These are phyloP conservation scores for Anagrus nilaparvatae DNA, from an alignment of 1,140 invertebrate genomes.

Conservation along the genomic window DNA sequence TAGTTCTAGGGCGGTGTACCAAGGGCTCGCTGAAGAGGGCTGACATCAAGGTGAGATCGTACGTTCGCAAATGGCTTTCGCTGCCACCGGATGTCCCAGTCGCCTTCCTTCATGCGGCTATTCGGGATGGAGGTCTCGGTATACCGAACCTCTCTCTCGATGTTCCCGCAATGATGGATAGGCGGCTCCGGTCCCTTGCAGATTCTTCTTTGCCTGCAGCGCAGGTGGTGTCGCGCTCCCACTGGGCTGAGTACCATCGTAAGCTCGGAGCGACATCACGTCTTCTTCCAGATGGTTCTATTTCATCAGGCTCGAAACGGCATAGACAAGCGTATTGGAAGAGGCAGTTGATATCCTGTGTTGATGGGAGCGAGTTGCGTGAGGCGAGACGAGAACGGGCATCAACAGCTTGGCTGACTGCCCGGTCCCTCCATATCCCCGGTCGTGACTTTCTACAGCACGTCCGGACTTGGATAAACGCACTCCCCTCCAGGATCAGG, in stretches of 20 bases:
- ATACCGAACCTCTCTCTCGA: no score
- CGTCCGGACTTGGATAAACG: conserved; percentile 1
- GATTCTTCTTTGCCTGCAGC: no score
- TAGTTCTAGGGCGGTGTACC: conserved; percentile 21
- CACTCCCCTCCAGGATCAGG: not conserved
- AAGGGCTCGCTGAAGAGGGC: conserved; percentile 19
- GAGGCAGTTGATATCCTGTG: not conserved
- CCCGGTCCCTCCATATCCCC: not conserved
- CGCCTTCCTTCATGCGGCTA: conserved; percentile 26
- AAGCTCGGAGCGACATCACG: no score
- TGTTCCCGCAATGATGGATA: no score
- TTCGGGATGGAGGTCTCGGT: conserved; percentile 24
- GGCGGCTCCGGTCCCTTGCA: no score
- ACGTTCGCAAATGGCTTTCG: conserved; percentile 23
- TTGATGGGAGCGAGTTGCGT: not conserved
- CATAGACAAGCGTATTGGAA: no score
- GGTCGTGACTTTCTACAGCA: not conserved
- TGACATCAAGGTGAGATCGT: conserved; percentile 21
- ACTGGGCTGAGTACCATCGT: no score
- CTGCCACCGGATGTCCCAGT: conserved; percentile 27
- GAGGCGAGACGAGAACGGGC: not conserved
- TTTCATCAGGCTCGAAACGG: no score
- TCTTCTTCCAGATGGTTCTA: no score
- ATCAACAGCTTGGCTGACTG: not conserved
- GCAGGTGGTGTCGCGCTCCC: no score